These are phyloP conservation scores for Cryptomyrus ogoouensis DNA, from an alignment of 2,113 vertebrate species.

Conservation along the genomic window DNA sequence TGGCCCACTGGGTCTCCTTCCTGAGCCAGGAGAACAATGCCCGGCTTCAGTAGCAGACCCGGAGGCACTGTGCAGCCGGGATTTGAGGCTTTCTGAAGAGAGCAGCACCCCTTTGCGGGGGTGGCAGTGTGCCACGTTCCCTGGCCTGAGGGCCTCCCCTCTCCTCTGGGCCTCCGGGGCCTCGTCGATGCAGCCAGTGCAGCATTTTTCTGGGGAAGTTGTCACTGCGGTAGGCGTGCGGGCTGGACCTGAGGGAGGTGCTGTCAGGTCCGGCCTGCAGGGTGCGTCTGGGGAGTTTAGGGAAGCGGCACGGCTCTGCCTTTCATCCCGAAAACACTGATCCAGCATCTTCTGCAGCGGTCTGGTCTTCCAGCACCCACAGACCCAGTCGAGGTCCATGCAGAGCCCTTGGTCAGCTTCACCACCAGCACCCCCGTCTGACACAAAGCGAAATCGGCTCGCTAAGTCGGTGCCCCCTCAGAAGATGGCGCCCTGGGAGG, in stretches of 20 bases:
- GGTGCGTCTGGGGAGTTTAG: not conserved
- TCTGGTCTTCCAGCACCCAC: not conserved
- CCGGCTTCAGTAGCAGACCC: not conserved
- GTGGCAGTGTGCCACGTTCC: not conserved
- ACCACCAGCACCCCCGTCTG: not conserved
- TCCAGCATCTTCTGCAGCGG: not conserved
- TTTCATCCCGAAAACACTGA: not conserved
- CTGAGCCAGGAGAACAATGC: not conserved
- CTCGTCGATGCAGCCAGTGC: not conserved
- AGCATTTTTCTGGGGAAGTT: not conserved
- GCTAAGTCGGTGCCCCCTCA: not conserved
- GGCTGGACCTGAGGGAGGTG: not conserved
- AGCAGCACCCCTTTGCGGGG: not conserved
- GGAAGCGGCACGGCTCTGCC: not conserved
- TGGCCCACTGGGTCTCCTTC: not conserved
- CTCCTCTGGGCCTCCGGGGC: not conserved
- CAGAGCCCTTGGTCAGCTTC: not conserved
- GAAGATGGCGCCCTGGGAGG: not conserved
- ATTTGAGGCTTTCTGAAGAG: not conserved
- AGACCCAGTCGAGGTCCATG: not conserved
- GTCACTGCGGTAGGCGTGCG: not conserved
- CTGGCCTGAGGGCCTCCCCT: not conserved
- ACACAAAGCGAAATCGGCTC: not conserved
- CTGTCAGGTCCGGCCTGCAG: not conserved
- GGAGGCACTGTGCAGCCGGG: not conserved